Evolutionary conservation across 2,888 invertebrate species (phyloP).

Genomic region (Aspidapion aeneum): DNA sequence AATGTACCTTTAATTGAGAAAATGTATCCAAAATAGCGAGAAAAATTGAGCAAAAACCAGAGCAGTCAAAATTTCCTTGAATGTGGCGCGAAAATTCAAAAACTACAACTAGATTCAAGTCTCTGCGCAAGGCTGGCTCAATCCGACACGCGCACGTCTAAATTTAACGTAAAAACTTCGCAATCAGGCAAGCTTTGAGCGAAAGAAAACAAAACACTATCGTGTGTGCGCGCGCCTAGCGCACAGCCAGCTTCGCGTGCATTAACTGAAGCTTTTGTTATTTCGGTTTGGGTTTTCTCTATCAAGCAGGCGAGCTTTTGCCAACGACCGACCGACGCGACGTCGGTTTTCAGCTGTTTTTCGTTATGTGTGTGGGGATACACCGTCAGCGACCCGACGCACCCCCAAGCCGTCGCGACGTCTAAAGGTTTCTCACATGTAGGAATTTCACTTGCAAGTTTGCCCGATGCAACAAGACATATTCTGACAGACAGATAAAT

Average conservation of each 20-base stretch:
- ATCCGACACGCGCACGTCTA: not conserved
- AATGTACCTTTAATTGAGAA: too few species aligned
- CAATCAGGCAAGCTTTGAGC: not conserved
- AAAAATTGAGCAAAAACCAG: not conserved
- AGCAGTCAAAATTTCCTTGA: not conserved
- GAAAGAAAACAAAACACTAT: not conserved
- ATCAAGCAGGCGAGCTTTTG: not conserved
- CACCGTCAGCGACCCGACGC: not conserved
- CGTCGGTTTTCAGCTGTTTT: not conserved
- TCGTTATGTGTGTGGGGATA: not conserved
- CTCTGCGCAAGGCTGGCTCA: not conserved
- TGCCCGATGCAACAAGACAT: too few species aligned
- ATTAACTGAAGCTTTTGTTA: not conserved
- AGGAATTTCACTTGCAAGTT: too few species aligned
- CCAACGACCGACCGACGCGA: too few species aligned
- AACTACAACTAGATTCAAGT: not conserved
- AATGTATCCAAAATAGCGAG: not conserved
- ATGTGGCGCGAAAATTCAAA: not conserved
- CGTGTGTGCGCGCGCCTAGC: not conserved
- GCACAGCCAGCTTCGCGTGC: not conserved
- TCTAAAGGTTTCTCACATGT: not conserved
- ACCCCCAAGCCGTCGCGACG: not conserved
- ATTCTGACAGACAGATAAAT: too few species aligned
- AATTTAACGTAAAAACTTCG: not conserved
- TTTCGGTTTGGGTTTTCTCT: not conserved